phyloP scores from a whole-genome alignment of 1,140 invertebrate genomes.

The Capitella teleta region DNA sequence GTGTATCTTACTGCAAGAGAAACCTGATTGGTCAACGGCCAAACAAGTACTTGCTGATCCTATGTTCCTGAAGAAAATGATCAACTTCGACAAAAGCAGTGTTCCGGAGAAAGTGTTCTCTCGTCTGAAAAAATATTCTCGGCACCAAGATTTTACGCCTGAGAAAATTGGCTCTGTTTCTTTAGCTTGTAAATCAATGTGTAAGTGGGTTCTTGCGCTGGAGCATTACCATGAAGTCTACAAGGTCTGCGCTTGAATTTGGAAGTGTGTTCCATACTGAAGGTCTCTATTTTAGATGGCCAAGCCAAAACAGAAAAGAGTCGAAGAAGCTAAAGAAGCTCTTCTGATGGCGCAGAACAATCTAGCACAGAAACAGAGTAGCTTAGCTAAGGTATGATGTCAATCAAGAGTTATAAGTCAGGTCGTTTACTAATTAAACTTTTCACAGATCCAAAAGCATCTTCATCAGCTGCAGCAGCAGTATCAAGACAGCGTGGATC shows the following conservation, averaged over 20 bases:
- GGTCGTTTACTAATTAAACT: background rate
- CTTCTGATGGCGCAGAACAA: slow-evolving; percentile 30
- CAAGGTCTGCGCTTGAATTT: slow-evolving; percentile 20
- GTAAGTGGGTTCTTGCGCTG: slow-evolving; percentile 39
- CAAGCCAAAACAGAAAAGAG: slow-evolving; percentile 37
- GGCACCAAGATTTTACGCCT: slow-evolving; percentile 33
- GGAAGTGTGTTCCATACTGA: background rate
- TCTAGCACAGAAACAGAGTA: slow-evolving; percentile 31
- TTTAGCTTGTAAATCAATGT: slow-evolving; percentile 35
- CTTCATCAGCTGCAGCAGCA: slow-evolving; percentile 35
- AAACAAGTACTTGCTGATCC: slow-evolving; percentile 33
- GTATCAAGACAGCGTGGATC: slow-evolving; percentile 45
- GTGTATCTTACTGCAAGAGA: slow-evolving; percentile 66
- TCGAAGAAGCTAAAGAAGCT: slow-evolving; percentile 36
- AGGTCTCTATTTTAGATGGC: slow-evolving; percentile 29
- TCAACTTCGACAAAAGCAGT: slow-evolving; percentile 36
- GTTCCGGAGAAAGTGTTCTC: slow-evolving; percentile 30
- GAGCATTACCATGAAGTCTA: slow-evolving; percentile 41
- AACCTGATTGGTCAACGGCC: slow-evolving; percentile 43
- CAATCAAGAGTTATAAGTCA: background rate
- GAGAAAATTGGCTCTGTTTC: slow-evolving; percentile 36
- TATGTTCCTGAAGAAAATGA: slow-evolving; percentile 32
- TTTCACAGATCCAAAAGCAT: slow-evolving; percentile 34
- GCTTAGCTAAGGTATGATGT: slow-evolving; percentile 26
- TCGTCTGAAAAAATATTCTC: background rate